These are phyloP conservation scores for Capricornis sumatraensis DNA, from an alignment of 2,113 vertebrate genomes.

Conservation along the genomic window DNA sequence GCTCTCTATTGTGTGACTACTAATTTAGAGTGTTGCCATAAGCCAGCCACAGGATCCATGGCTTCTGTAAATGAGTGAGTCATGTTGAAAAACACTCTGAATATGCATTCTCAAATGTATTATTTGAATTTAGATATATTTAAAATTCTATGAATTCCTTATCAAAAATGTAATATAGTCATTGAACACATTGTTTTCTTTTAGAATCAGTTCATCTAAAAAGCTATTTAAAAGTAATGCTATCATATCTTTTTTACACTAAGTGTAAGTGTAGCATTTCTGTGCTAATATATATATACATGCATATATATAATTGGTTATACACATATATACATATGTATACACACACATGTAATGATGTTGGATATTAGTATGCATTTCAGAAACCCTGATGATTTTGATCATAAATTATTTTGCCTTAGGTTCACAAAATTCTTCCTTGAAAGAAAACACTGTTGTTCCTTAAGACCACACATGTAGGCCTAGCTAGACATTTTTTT, in stretches of 20 bases:
- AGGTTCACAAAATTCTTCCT: slow-evolving; percentile 56
- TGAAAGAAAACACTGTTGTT: slow-evolving; percentile 35
- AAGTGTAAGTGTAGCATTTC: background rate
- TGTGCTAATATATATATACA: background rate
- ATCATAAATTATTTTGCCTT: slow-evolving; percentile 59
- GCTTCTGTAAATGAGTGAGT: slow-evolving; percentile 75
- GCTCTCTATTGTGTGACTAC: slow-evolving; percentile 75
- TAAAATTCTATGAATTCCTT: slow-evolving; percentile 56
- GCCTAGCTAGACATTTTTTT: background rate
- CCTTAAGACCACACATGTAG: slow-evolving; percentile 34
- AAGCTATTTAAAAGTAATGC: background rate
- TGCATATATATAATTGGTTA: background rate
- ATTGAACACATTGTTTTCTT: background rate
- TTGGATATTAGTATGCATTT: background rate
- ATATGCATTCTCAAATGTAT: slow-evolving; percentile 22
- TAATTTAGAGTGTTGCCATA: slow-evolving; percentile 74
- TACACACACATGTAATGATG: background rate
- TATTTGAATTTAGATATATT: slow-evolving; percentile 56
- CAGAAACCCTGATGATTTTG: slow-evolving; percentile 38
- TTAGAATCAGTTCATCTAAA: background rate
- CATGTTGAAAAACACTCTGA: slow-evolving; percentile 64
- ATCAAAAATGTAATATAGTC: slow-evolving; percentile 21
- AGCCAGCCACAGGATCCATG: slow-evolving; percentile 68
- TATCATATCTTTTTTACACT: background rate
- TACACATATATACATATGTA: background rate